Evolutionary conservation across 2,888 invertebrate species (phyloP).

Genomic region (Lutraria lutraria): DNA sequence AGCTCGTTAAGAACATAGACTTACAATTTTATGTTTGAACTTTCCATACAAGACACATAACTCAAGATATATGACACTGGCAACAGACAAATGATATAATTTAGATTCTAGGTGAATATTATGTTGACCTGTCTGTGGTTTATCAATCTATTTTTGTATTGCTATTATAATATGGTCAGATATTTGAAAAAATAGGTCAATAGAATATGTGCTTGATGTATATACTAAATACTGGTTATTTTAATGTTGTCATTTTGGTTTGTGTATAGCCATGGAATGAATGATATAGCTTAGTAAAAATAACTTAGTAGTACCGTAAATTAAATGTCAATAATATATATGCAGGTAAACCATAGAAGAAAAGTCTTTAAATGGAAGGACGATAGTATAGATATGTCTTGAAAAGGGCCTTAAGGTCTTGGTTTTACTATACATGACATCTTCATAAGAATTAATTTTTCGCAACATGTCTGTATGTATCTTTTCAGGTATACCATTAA

Average conservation of each 20-base stretch:
- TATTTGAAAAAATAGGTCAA: background rate
- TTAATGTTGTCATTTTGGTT: background rate
- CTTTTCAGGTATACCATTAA: constrained; percentile 92
- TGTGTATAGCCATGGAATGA: background rate
- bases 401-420: no score
- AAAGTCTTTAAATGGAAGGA: no score
- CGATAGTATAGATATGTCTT: no score
- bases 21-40: background rate
- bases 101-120: background rate
- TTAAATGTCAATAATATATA: no score
- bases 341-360: no score
- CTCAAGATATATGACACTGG: background rate
- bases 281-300: no score
- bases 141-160: background rate
- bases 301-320: no score
- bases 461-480: background rate
- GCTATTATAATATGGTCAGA: background rate
- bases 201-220: background rate
- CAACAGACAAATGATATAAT: background rate
- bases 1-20: background rate
- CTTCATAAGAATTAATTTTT: no score
- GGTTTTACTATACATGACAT: no score
- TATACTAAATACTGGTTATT: background rate
- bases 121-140: background rate
- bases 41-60: background rate